phyloP scores from a whole-genome alignment of 2,113 vertebrate genomes.

The Garra rufa region DNA sequence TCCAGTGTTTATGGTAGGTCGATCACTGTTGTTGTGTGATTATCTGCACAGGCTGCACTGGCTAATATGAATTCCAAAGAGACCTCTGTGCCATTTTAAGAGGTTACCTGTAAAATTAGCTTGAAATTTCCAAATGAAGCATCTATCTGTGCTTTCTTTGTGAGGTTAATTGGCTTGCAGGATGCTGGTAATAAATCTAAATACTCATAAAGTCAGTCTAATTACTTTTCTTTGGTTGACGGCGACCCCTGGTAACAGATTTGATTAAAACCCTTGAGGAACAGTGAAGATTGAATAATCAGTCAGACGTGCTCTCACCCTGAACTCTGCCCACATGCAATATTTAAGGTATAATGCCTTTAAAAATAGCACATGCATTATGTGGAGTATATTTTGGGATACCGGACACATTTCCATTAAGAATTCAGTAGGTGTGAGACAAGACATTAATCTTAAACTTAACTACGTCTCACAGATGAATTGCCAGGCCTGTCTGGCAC shows the following conservation, averaged over 20 bases:
- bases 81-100: not conserved
- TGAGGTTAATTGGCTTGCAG: constrained; percentile 27
- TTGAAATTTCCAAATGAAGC: not conserved
- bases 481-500: not conserved
- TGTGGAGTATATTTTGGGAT: constrained; percentile 22
- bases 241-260: constrained; percentile 21
- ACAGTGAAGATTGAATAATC: not conserved
- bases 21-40: no score
- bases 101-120: constrained; percentile 10
- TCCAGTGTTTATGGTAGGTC: no score
- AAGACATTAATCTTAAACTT: constrained; percentile 11
- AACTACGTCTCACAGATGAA: constrained; percentile 8
- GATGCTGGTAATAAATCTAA: constrained; percentile 28
- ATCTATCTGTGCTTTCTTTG: constrained; percentile 13
- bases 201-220: constrained; percentile 18
- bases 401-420: constrained; percentile 27
- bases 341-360: constrained; percentile 23
- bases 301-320: constrained; percentile 5
- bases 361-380: constrained; percentile 20
- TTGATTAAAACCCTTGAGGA: constrained; percentile 22
- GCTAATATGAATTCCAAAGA: not conserved
- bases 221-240: constrained; percentile 1
- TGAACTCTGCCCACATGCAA: constrained; percentile 10
- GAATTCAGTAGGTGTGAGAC: constrained; percentile 18
- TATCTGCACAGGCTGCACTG: not conserved